Conservation (phyloP, 2,888 invertebrate species). For the Morpho deidamia region DNA sequence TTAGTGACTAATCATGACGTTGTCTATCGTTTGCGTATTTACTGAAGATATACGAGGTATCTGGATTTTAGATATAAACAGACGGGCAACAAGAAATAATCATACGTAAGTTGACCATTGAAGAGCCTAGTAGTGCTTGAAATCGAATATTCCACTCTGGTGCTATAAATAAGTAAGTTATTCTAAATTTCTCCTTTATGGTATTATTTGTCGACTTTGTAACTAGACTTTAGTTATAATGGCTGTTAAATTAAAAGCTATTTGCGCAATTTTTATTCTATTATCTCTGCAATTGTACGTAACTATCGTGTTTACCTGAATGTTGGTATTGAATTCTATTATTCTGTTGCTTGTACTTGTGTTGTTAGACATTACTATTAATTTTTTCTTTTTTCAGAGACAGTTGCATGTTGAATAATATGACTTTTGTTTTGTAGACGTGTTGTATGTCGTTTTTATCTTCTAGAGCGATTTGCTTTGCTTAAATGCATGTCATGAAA, state of each 20-base stretch:
- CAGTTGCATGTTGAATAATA: no score
- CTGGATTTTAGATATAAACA: conserved; percentile 24
- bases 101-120: conserved; percentile 17
- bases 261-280: neutral
- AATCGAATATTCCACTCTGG: neutral
- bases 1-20: conserved; percentile 28
- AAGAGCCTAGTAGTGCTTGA: conserved; percentile 9
- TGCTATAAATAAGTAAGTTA: neutral
- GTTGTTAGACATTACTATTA: no score
- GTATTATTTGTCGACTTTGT: no score
- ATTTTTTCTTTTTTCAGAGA: no score
- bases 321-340: neutral
- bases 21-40: conserved; percentile 7
- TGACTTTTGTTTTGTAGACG: no score
- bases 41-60: conserved; percentile 21
- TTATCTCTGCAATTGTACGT: neutral
- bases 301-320: neutral
- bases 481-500: no score
- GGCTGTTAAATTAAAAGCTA: neutral
- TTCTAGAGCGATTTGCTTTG: no score
- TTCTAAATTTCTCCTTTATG: neutral
- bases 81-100: conserved; percentile 1
- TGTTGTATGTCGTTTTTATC: no score
- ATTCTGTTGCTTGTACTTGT: no score
- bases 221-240: neutral